Evolutionary conservation across 2,888 invertebrate species (phyloP), one percentile per base, ranked within the genome.

Genomic region (Eudasyphora cyanicolor): DNA sequence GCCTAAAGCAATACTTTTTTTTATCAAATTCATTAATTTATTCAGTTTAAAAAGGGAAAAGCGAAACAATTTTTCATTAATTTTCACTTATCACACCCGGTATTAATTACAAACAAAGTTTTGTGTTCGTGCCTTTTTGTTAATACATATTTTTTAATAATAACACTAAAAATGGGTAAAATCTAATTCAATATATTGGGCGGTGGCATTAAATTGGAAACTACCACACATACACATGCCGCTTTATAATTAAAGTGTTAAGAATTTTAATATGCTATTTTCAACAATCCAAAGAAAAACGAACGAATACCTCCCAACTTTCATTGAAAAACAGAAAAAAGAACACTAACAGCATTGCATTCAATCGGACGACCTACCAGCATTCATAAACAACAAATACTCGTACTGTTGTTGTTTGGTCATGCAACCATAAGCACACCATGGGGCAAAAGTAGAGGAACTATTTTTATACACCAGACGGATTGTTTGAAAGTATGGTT

Each of bases 241-340:
- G 74, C 73, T 70, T 83, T 62, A 64, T 57, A 64, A 80, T 75
- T 80, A 80, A 77, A 77, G 45, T 62, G 77, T 78, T 70, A 70
- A 78, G 70, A 24, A 73, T 57, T 69, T 54, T 75, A 64, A 75
- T 38, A 32, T 2, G 19, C 1, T 62, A 10, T 57, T 57, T 75
- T 75, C 74, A 77, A 45, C 70, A 75, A 19, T 7, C 32, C 12
- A 35, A 19, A 21, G 12, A 49, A 60, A 57, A 42, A 64, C 14
- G 12, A 67, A n/a, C 14, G 12, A 54, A 82, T 75, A 5, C 79
- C 79, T 73, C 67, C 71, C 79, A 78, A 75, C 45, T 3, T 75
- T 5, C 21, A n/a, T 32, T 49, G 21, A 67, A 76, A 81, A 10
- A 71, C 21, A n/a, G n/a, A 49, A 78, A 76, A 2, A 14, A 29